These are phyloP conservation scores for Drosophila putrida DNA, from an alignment of 2,888 invertebrate species.

Conservation along the genomic window DNA sequence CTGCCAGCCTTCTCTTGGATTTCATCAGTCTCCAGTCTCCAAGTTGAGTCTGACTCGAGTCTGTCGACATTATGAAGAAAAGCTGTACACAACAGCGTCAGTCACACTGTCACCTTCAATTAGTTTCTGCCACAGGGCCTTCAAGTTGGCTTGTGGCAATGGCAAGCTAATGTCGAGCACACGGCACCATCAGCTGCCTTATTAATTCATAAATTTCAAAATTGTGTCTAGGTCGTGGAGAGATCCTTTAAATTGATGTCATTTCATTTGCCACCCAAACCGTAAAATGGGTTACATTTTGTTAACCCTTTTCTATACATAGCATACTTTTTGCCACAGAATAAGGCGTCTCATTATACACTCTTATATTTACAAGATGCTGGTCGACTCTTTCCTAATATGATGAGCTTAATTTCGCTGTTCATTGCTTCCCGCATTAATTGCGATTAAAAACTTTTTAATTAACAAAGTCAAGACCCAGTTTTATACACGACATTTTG, in stretches of 20 bases:
- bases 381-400: conserved; percentile 14
- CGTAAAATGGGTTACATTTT: conserved; percentile 11
- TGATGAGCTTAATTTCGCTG: conserved; percentile 26
- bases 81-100: conserved; percentile 34
- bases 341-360: conserved; percentile 32
- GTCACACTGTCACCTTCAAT: conserved; percentile 73
- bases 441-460: conserved; percentile 57
- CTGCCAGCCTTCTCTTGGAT: conserved; percentile 18
- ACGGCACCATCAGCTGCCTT: conserved; percentile 63
- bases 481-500: background rate
- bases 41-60: background rate
- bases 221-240: conserved; percentile 44
- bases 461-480: conserved; percentile 46
- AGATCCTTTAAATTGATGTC: conserved; percentile 63
- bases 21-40: conserved; percentile 4
- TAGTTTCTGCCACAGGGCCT: conserved; percentile 58
- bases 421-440: conserved; percentile 29
- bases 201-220: conserved; percentile 71
- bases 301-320: conserved; percentile 47
- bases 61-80: conserved; percentile 38
- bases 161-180: conserved; percentile 55
- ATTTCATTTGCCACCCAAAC: conserved; percentile 43
- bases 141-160: conserved; percentile 25
- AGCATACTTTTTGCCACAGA: conserved; percentile 28
- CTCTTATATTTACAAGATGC: conserved; percentile 21